Conservation (phyloP, 2,113 vertebrate species). For the Campylomormyrus tamandua region DNA sequence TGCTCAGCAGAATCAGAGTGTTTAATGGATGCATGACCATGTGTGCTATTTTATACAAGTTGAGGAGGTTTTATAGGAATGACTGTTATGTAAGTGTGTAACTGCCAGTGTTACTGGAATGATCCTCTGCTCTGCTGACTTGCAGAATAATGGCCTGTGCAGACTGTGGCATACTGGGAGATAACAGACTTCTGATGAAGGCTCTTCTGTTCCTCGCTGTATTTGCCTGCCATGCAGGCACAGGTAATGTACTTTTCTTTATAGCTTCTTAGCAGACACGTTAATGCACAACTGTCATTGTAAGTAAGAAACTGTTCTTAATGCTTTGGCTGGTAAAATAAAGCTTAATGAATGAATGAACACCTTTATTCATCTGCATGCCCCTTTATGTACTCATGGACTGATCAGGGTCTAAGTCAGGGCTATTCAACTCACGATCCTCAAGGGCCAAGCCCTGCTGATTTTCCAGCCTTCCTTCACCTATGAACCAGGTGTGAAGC, state of each 20-base stretch:
- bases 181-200: background rate
- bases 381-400: background rate
- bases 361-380: background rate
- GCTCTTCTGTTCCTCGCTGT: background rate
- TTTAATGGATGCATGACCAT: background rate
- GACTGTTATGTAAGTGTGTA: background rate
- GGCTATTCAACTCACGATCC: too few relatives aligned
- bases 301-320: too few relatives aligned
- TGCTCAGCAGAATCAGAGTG: background rate
- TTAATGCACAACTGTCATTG: background rate
- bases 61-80: background rate
- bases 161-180: background rate
- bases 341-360: background rate
- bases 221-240: background rate
- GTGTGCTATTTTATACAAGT: background rate
- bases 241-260: background rate
- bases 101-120: background rate
- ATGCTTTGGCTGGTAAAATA: too few relatives aligned
- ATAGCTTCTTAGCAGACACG: background rate
- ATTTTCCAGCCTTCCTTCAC: too few relatives aligned
- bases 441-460: too few relatives aligned
- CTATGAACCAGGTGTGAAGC: too few relatives aligned
- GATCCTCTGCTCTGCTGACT: background rate
- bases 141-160: constrained; percentile 5
- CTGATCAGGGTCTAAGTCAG: background rate